Evolutionary conservation across 2,113 vertebrate species (phyloP).

Genomic region (Macaca nemestrina): DNA sequence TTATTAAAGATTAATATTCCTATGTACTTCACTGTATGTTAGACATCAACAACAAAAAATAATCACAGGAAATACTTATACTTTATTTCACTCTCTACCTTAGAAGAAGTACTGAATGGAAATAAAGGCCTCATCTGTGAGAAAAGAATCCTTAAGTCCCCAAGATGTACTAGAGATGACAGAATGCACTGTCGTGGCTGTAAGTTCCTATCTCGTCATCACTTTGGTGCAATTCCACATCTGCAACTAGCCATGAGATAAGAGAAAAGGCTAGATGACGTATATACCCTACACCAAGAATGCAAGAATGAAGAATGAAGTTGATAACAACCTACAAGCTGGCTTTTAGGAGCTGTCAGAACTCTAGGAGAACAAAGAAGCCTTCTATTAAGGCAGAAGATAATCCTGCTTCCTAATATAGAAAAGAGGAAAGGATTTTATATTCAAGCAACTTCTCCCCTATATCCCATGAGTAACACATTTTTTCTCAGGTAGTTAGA

Average conservation of each 20-base stretch:
- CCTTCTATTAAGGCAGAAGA: background rate
- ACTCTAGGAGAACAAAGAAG: background rate
- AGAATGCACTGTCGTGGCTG: background rate
- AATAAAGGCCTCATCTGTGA: background rate
- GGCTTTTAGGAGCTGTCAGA: constrained; percentile 23
- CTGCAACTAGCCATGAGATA: background rate
- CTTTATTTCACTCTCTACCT: background rate
- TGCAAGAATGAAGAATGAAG: background rate
- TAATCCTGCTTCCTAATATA: background rate
- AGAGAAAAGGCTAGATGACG: background rate
- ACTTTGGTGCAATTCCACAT: background rate
- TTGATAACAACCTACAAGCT: background rate
- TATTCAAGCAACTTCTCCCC: background rate
- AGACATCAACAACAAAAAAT: background rate
- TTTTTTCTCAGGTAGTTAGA: background rate
- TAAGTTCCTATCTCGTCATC: background rate
- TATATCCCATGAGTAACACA: background rate
- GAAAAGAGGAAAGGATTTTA: constrained; percentile 31
- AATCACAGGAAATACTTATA: background rate
- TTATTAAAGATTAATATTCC: background rate
- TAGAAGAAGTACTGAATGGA: background rate
- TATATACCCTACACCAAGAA: background rate
- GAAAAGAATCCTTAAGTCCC: background rate
- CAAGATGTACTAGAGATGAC: background rate
- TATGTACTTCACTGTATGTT: background rate